Evolutionary conservation across 2,113 vertebrate genomes (phyloP), one percentile per base, ranked within the genome.

Genomic region (Alaudala cheleensis): DNA sequence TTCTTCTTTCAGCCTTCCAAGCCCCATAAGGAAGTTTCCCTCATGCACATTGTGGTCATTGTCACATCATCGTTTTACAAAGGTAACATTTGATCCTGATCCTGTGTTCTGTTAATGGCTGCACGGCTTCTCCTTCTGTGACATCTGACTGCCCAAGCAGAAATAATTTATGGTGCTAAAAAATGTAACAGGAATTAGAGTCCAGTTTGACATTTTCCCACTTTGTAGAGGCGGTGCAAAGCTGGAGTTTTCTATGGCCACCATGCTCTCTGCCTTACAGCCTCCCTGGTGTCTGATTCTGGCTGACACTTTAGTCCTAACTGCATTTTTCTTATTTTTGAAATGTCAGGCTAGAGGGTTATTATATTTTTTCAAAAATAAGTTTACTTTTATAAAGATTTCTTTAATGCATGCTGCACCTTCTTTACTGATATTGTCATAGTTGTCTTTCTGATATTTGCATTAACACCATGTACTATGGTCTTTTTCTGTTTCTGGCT

Each of bases 381-480:
- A 47, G 2, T 54, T 87, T 58, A 20, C 61, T 92, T 91, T 65
- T n/a, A 39, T 40, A 45, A 66, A 78, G 3, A 9, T 70, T 57
- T 70, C 5, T 71, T 78, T 34, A 53, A 61, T n/a, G 4, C 40
- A 5, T 37, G 3, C 25, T 37, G 10, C 14, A 19, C 25, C 10
- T 64, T 78, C 28, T 42, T 81, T 62, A 66, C 22, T 40, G 29
- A 53, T 25, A 42, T 1, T 3, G 1, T 45, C 2, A 1, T 42
- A n/a, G 57, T 64, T 61, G 37, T 81, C n/a, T 77, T 67, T 73
- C 65, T 62, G 25, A n/a, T 40, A 37, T 13, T 69, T 73, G 7
- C 5, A 2, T 77, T 44, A 50, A 37, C 45, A 49, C n/a, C 1
- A 1, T 2, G 5, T 65, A 37, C 25, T 56, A 2, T 44, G 11